Conservation (phyloP, 2,888 invertebrate species). For the Meandrusa payeni region DNA sequence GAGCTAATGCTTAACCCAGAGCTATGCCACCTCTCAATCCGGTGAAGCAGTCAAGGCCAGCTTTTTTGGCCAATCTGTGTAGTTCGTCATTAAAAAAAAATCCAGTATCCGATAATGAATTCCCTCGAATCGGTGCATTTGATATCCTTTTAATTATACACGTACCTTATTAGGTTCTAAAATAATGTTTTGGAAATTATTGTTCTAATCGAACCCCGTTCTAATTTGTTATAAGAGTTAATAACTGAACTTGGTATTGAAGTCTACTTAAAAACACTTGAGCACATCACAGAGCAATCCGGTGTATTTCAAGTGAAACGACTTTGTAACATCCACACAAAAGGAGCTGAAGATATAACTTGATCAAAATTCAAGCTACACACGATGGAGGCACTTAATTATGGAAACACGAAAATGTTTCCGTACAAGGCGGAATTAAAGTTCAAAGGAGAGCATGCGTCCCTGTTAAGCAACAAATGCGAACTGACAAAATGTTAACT, state of each 20-base stretch:
- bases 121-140: conserved; percentile 49
- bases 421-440: conserved; percentile 46
- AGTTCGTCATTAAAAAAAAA: no score
- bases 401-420: conserved; percentile 45
- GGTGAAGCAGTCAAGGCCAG: no score
- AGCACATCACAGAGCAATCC: conserved; percentile 9
- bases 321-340: conserved; percentile 10
- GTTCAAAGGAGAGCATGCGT: conserved; percentile 57
- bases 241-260: no score
- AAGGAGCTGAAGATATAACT: conserved; percentile 29
- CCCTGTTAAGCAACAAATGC: conserved; percentile 61
- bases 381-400: conserved; percentile 43
- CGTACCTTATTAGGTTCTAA: no score
- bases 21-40: no score
- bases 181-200: no score
- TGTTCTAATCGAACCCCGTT: no score
- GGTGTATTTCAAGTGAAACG: conserved; percentile 2
- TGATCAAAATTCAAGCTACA: conserved; percentile 40
- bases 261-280: conserved; percentile 4
- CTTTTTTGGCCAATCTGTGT: no score
- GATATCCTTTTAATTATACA: no score
- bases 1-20: no score
- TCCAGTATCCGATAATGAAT: conserved; percentile 49
- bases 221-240: no score
- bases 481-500: conserved; percentile 78